phyloP scores from a whole-genome alignment of 1,140 invertebrate genomes.

The Prorops nasuta region DNA sequence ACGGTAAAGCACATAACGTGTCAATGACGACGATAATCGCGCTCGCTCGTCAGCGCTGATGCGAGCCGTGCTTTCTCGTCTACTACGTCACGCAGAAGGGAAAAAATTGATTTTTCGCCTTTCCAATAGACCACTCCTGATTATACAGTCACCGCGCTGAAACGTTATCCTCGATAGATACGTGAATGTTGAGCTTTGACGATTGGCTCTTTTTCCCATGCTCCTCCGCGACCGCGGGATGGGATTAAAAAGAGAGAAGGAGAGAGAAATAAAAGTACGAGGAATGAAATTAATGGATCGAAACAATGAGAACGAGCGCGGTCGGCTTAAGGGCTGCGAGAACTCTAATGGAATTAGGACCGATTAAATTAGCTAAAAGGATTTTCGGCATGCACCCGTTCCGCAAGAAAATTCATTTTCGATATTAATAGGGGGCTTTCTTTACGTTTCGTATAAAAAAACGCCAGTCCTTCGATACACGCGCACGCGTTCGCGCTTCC shows the following conservation, averaged over 20 bases:
- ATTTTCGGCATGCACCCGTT: slow-evolving; percentile 17
- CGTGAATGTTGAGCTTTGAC: too few species aligned
- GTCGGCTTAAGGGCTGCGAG: slow-evolving; percentile 18
- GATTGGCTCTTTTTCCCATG: too few species aligned
- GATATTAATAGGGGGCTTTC: too few species aligned
- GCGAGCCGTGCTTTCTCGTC: slow-evolving; percentile 12
- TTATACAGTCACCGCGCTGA: too few species aligned
- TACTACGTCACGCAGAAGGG: too few species aligned
- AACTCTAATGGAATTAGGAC: slow-evolving; percentile 29
- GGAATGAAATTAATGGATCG: slow-evolving; percentile 24
- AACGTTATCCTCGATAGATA: too few species aligned
- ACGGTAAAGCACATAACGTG: too few species aligned
- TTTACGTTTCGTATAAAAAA: too few species aligned
- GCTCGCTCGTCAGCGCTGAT: slow-evolving; percentile 23
- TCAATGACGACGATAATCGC: too few species aligned
- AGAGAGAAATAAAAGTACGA: background rate
- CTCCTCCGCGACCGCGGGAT: background rate
- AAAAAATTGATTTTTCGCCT: slow-evolving; percentile 32
- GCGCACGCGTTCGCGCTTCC: too few species aligned
- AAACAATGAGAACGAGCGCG: slow-evolving; percentile 20
- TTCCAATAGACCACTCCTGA: slow-evolving; percentile 22
- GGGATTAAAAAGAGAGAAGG: background rate
- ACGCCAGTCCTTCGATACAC: too few species aligned
- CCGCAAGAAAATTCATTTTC: slow-evolving; percentile 16
- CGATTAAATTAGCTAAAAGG: slow-evolving; percentile 36